Conservation (phyloP, 2,113 vertebrate genomes). For the Melanotaenia duboulayi region DNA sequence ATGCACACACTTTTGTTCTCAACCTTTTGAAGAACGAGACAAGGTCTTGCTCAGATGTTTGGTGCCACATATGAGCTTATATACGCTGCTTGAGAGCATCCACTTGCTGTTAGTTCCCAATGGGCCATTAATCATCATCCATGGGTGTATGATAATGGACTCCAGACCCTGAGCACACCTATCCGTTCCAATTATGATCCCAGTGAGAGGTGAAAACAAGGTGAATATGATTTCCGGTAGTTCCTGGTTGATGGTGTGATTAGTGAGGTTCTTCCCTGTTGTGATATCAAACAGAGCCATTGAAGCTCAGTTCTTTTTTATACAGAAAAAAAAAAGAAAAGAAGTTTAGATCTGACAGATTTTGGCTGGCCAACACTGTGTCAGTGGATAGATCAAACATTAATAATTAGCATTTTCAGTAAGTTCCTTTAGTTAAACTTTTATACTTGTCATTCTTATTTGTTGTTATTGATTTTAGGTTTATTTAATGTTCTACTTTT, state of each 20-base stretch:
- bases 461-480: no score
- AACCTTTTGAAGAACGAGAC: constrained; percentile 39
- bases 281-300: constrained; percentile 53
- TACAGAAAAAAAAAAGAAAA: background rate
- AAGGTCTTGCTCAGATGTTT: constrained; percentile 38
- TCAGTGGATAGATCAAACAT: constrained; percentile 21
- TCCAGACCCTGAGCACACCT: constrained; percentile 62
- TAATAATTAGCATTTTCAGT: constrained; percentile 39
- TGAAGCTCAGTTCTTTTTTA: constrained; percentile 31
- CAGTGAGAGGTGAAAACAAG: constrained; percentile 76
- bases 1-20: background rate
- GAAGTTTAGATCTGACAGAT: constrained; percentile 7
- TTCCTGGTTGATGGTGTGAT: constrained; percentile 59
- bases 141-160: constrained; percentile 75
- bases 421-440: no score
- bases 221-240: constrained; percentile 79
- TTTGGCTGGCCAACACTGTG: constrained; percentile 34
- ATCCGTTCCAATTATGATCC: constrained; percentile 80
- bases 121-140: constrained; percentile 81
- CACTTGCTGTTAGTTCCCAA: constrained; percentile 67
- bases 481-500: no score
- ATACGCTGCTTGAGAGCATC: constrained; percentile 51
- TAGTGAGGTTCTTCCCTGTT: constrained; percentile 49
- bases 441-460: no score
- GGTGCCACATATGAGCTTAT: constrained; percentile 40